Conservation (phyloP, 2,888 invertebrate species). For the Caenorhabditis sp. region DNA sequence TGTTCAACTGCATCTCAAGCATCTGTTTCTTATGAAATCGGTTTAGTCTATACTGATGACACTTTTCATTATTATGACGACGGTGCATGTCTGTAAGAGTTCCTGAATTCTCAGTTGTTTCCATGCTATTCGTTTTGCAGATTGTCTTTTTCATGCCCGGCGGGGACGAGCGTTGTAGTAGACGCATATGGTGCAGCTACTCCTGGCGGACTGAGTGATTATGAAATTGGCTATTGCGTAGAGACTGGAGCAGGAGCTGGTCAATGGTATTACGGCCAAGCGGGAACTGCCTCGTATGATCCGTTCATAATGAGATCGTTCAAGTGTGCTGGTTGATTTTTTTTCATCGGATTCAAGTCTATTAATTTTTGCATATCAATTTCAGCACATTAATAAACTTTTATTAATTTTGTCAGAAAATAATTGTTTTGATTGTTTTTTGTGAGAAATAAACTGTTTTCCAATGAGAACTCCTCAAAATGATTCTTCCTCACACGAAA, state of each 20-base stretch:
- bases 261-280: not conserved
- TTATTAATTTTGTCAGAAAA: too few relatives aligned
- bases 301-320: not conserved
- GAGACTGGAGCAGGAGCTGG: not conserved
- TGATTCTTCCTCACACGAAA: too few relatives aligned
- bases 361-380: too few relatives aligned
- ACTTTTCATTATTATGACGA: not conserved
- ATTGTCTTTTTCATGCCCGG: slow-evolving; percentile 20
- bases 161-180: slow-evolving; percentile 7
- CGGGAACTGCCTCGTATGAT: not conserved
- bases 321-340: not conserved
- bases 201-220: not conserved
- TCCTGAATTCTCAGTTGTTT: not conserved
- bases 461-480: too few relatives aligned
- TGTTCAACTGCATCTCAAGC: slow-evolving; percentile 34
- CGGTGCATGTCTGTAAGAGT: not conserved
- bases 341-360: too few relatives aligned
- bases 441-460: too few relatives aligned
- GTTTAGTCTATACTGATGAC: slow-evolving; percentile 8
- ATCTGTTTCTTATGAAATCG: not conserved
- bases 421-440: too few relatives aligned
- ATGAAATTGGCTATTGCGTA: not conserved
- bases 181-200: not conserved
- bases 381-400: too few relatives aligned
- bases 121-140: not conserved